phyloP scores from a whole-genome alignment of 2,888 invertebrate genomes.

The Cephus rjabovi region DNA sequence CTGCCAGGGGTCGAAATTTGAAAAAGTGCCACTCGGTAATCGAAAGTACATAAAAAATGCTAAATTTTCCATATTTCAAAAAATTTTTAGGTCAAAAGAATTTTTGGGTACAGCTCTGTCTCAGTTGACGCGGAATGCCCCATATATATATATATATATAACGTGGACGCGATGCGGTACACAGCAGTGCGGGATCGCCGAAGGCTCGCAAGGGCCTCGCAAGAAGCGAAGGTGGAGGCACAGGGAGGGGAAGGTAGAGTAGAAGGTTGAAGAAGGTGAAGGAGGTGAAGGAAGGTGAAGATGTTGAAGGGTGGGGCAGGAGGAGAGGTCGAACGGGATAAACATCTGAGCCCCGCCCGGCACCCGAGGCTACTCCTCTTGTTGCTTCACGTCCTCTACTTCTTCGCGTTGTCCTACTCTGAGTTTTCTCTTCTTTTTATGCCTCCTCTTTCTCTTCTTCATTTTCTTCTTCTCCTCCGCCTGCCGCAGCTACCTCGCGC shows the following conservation, averaged over 20 bases:
- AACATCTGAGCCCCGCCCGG: constrained; percentile 66
- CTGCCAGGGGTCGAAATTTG: no score
- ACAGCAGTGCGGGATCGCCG: constrained; percentile 42
- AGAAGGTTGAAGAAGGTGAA: constrained; percentile 20
- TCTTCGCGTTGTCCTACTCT: constrained; percentile 23
- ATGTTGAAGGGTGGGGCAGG: constrained; percentile 32
- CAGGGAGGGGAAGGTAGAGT: constrained; percentile 31
- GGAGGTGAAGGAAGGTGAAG: constrained; percentile 29
- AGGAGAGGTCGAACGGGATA: constrained; percentile 65
- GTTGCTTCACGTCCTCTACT: constrained; percentile 39
- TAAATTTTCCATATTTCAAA: no score
- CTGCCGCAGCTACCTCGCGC: neutral
- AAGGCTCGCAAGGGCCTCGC: constrained; percentile 48
- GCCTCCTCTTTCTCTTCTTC: constrained; percentile 41
- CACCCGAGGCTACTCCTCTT: constrained; percentile 61
- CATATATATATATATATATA: constrained; percentile 19
- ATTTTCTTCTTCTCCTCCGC: constrained; percentile 30
- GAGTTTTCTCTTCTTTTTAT: constrained; percentile 27
- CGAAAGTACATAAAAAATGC: no score
- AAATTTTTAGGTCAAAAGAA: no score
- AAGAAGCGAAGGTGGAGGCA: constrained; percentile 51
- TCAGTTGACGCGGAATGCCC: no score
- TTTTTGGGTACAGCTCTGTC: no score
- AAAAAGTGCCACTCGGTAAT: no score
- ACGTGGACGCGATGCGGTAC: constrained; percentile 41